Base-by-base conservation (phyloP, 2,888 invertebrate species). In the Stramonita haemastoma region DNA sequence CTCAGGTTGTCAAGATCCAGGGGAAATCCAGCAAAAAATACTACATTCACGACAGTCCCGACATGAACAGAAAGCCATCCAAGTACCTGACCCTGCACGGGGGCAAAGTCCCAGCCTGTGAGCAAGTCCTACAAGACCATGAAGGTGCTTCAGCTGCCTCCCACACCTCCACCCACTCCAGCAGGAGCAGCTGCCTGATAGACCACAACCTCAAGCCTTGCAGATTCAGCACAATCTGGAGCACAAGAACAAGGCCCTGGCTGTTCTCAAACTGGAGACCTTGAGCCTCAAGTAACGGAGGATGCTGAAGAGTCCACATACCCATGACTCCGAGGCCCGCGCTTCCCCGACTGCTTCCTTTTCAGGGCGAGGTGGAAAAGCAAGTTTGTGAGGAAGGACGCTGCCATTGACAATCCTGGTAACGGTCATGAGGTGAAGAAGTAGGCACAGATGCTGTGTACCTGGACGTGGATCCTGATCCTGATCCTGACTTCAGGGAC, bases 201-300 rank as follows among this genome's bases (percentile, higher is more conserved):
- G 88, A 88, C 60, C 88, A 88, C 79, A 83, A 88, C 83, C 83
- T 81, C 17, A 88, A 88, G 66, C 88, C 81, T 4, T 88, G 34
- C 83, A 88, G 66, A 88, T 88, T n/a, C 60, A 81, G 19, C 88
- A 88, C 36, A 88, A 66, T 66, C 88, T 88, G 83, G 87, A 81
- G 34, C 46, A 57, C 81, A 79, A 88, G 83, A 88, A 83, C 66
- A 81, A 88, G 60, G 57, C 86, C 56, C 57, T 57, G 86, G 32
- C 86, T 34, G 66, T 66, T 6, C 86, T 86, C 60, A 29, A 66
- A 17, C 86, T 87, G 57, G 87, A 87, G 57, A 57, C 79, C 17
- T n/a, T 73, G 29, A 56, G 57, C 57, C 86, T 86, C 34, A 86
- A 86, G 66, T 86, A 86, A 17, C 11, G 32, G 29, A 85, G 17